Conservation (phyloP, 2,113 vertebrate species). For the Carassius carassius region DNA sequence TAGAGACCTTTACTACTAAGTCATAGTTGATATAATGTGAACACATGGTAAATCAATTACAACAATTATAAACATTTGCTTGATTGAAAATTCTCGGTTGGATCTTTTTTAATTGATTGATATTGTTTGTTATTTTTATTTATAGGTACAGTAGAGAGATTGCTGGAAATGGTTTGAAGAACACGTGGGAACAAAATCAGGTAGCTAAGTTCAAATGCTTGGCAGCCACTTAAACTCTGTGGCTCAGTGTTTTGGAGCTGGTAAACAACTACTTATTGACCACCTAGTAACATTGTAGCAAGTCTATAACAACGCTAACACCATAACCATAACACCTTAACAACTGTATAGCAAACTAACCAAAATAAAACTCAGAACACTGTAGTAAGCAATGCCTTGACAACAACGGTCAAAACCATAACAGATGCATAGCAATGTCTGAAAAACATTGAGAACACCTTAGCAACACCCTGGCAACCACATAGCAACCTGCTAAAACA, state of each 20-base stretch:
- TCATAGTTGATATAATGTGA: not conserved
- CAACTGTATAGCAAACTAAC: not conserved
- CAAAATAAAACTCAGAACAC: not conserved
- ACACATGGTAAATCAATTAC: not conserved
- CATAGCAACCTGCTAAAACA: too few relatives aligned
- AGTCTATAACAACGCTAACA: not conserved
- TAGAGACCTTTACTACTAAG: not conserved
- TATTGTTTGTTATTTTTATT: not conserved
- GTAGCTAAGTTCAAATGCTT: not conserved
- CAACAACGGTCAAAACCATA: not conserved
- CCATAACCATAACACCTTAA: not conserved
- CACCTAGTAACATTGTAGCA: not conserved
- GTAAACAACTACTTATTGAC: not conserved
- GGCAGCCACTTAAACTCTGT: not conserved
- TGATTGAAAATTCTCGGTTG: too few relatives aligned
- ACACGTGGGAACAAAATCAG: not conserved
- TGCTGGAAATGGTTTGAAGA: not conserved
- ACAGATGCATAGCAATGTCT: not conserved
- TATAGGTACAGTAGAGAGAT: not conserved
- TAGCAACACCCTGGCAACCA: too few relatives aligned
- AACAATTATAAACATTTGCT: not conserved
- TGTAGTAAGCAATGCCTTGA: not conserved
- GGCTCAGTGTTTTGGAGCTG: not conserved
- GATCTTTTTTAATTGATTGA: not conserved
- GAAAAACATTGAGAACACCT: not conserved